Conservation (phyloP, 1,140 invertebrate species). For the Anagrus nilaparvatae region DNA sequence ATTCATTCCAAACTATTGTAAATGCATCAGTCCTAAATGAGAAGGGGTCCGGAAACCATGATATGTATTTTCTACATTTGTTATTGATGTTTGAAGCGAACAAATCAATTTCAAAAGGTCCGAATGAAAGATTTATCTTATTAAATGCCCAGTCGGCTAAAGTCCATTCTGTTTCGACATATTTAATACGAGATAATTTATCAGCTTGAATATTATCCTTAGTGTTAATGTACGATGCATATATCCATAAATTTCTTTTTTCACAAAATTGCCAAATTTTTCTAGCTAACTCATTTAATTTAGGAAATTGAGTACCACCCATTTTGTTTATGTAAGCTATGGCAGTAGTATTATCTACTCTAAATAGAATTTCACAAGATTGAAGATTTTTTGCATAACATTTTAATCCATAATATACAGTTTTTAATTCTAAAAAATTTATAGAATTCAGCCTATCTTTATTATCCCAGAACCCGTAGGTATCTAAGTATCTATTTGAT, state of each 20-base stretch:
- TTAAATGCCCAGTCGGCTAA: conserved; percentile 9
- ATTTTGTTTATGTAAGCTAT: conserved; percentile 34
- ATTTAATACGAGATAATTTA: conserved; percentile 8
- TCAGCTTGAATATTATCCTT: conserved; percentile 17
- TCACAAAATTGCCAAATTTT: conserved; percentile 23
- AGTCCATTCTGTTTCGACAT: conserved; percentile 15
- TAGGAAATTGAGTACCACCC: conserved; percentile 16
- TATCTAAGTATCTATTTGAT: neutral
- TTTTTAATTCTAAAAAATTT: conserved; percentile 2
- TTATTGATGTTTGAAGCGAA: conserved; percentile 19
- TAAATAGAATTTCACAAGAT: conserved; percentile 10
- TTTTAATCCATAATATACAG: neutral
- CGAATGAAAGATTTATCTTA: conserved; percentile 1
- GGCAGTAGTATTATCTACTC: conserved; percentile 27
- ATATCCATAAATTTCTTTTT: conserved; percentile 18
- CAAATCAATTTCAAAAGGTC: conserved; percentile 18
- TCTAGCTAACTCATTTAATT: conserved; percentile 17
- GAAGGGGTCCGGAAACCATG: conserved; percentile 17
- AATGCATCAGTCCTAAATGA: conserved; percentile 16
- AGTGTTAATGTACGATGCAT: conserved; percentile 18
- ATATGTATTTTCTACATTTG: conserved; percentile 18
- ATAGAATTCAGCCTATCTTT: neutral
- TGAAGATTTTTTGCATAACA: conserved; percentile 1
- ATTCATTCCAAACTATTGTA: conserved; percentile 14
- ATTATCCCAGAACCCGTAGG: conserved; percentile 1